Conservation (phyloP, 2,113 vertebrate genomes). For the Mionectes macconnelli region DNA sequence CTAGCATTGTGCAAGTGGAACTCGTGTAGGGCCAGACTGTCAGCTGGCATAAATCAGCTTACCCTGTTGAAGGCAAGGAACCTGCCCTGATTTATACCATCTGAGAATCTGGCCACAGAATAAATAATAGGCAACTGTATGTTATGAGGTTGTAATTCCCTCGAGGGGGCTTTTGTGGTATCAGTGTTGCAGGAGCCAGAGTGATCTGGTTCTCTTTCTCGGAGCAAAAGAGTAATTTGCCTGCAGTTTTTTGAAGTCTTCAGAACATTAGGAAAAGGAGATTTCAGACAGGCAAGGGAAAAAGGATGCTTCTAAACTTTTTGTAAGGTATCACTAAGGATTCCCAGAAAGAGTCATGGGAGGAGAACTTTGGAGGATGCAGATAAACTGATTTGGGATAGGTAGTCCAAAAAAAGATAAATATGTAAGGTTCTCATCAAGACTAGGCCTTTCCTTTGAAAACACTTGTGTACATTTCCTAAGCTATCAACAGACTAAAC, state of each 20-base stretch:
- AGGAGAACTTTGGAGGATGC: neutral
- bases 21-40: constrained; percentile 4
- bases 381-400: neutral
- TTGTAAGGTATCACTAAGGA: neutral
- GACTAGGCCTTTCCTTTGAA: neutral
- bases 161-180: neutral
- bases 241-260: neutral
- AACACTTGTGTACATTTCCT: neutral
- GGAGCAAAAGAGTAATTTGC: neutral
- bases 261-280: neutral
- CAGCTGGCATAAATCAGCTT: constrained; percentile 65
- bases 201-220: constrained; percentile 9
- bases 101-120: constrained; percentile 39
- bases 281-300: neutral
- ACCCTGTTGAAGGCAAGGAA: constrained; percentile 34
- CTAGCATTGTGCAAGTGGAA: constrained; percentile 43
- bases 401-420: neutral
- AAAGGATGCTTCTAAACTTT: neutral
- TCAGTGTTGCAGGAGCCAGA: neutral
- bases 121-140: constrained; percentile 47
- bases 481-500: neutral
- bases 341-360: neutral
- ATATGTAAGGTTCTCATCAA: neutral
- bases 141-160: constrained; percentile 49
- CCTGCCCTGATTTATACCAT: constrained; percentile 61